A percentile compares a stretch with the other conserved stretches of the same genome.
These are phyloP conservation scores for Apamea epomidion DNA, from an alignment of 2,888 invertebrate genomes.

Conservation along the genomic window DNA sequence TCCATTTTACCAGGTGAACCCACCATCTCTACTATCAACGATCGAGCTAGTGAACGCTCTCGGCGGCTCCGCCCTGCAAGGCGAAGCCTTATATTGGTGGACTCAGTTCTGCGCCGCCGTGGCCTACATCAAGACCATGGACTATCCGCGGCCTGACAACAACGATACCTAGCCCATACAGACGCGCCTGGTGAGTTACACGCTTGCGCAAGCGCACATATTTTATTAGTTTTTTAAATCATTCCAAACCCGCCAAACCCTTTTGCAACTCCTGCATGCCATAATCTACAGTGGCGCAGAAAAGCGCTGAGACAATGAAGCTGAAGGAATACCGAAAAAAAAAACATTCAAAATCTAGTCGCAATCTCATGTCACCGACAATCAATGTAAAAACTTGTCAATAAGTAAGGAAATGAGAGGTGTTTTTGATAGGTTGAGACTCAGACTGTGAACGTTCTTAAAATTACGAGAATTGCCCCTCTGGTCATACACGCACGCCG, in stretches of 20 bases:
- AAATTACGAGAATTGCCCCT: too few species aligned
- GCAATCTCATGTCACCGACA: too few species aligned
- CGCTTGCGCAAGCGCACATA: neutral
- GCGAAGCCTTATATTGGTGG: slow-evolving; percentile 99
- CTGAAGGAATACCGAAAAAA: neutral
- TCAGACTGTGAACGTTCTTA: too few species aligned
- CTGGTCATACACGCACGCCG: too few species aligned
- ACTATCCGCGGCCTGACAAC: slow-evolving; percentile 89
- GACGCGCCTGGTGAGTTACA: slow-evolving; percentile 75
- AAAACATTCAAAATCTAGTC: too few species aligned
- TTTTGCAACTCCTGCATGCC: neutral
- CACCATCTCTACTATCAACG: slow-evolving; percentile 97
- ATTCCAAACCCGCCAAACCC: neutral
- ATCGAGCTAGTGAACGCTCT: slow-evolving; percentile 98
- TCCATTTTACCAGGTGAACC: slow-evolving; percentile 95
- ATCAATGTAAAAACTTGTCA: too few species aligned
- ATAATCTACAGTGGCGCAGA: neutral
- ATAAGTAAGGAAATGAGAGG: too few species aligned
- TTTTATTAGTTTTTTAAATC: neutral
- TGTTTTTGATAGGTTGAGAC: too few species aligned
- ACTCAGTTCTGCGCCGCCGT: slow-evolving; percentile 99
- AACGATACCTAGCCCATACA: slow-evolving; percentile 80
- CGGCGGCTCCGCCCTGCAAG: slow-evolving; percentile 95
- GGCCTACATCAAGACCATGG: slow-evolving; percentile 99
- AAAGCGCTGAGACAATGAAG: neutral